phyloP scores from a whole-genome alignment of 2,797 vertebrate genomes.

The Crocidura indochinensis region DNA sequence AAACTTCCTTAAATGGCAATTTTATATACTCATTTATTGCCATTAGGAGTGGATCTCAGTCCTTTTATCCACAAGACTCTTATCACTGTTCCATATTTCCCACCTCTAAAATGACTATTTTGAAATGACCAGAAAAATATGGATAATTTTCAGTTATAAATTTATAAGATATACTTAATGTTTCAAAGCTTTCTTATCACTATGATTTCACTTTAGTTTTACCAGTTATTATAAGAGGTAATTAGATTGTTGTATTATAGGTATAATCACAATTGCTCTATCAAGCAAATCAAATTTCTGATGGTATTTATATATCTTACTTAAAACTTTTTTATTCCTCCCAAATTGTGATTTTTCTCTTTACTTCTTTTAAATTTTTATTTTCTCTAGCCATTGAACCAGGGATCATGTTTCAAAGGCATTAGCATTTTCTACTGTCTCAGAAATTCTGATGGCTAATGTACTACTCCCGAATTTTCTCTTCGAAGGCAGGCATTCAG shows the following conservation, averaged over 20 bases:
- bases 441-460: neutral
- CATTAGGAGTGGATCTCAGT: too few species aligned
- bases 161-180: neutral
- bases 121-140: slow-evolving; percentile 52
- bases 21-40: neutral
- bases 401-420: neutral
- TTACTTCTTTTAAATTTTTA: neutral
- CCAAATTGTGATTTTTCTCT: slow-evolving; percentile 4
- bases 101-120: neutral
- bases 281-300: neutral
- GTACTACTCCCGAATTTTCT: neutral
- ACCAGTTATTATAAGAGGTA: slow-evolving; percentile 23
- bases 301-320: neutral
- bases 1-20: neutral
- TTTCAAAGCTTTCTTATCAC: slow-evolving; percentile 1
- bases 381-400: neutral
- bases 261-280: slow-evolving; percentile 8
- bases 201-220: slow-evolving; percentile 49
- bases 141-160: neutral
- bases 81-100: too few species aligned
- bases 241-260: slow-evolving; percentile 11
- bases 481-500: neutral
- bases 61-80: too few species aligned
- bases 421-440: neutral
- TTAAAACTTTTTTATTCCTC: neutral